Percentiles rank a stretch among this genome's conserved stretches.
Conservation (phyloP, 2,113 vertebrate species). For the Irena cyanogastra region DNA sequence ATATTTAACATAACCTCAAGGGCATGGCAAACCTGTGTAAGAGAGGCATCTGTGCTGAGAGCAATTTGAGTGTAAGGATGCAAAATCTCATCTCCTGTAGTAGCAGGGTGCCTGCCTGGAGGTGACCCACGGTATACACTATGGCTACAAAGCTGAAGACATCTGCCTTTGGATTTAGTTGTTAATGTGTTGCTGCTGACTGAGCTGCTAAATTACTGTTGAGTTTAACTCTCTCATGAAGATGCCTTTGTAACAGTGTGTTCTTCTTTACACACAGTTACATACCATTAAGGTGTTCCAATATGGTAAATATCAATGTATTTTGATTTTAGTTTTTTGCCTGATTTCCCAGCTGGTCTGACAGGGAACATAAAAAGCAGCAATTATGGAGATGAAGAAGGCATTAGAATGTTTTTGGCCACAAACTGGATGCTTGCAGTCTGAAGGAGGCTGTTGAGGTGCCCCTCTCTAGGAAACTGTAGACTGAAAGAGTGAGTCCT, state of each 20-base stretch:
- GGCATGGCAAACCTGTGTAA: not conserved
- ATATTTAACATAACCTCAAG: not conserved
- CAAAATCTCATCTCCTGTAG: not conserved
- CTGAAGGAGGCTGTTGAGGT: not conserved
- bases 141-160: not conserved
- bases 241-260: not conserved
- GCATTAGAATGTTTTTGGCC: not conserved
- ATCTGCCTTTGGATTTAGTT: not conserved
- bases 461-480: not conserved
- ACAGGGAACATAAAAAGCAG: not conserved
- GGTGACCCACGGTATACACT: accelerated
- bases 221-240: not conserved
- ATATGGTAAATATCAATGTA: not conserved
- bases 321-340: not conserved
- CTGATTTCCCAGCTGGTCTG: not conserved
- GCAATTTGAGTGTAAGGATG: not conserved
- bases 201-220: not conserved
- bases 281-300: not conserved
- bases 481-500: not conserved
- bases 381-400: not conserved
- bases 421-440: not conserved
- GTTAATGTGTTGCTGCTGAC: not conserved
- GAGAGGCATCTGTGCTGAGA: not conserved
- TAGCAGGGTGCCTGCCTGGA: not conserved
- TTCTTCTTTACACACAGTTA: not conserved